Base-by-base conservation (phyloP, 2,113 vertebrate genomes). In the Neotoma lepida region DNA sequence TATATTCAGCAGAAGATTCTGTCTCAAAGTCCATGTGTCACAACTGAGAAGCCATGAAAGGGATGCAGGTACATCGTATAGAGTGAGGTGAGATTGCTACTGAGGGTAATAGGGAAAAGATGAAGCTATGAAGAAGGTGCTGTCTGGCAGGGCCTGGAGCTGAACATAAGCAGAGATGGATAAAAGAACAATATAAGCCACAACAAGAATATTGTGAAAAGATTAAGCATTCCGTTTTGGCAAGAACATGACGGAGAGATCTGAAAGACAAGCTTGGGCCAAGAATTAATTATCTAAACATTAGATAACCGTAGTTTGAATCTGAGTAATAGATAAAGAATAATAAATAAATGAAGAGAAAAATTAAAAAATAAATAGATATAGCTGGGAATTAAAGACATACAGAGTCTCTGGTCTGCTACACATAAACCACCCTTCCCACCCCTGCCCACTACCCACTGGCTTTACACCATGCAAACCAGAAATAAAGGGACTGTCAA, bases 241-340 rank as follows among this genome's bases (percentile, higher is more conserved):
- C 26, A 90, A 88, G 66, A 88, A 51, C 12, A 39, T 30, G n/a
- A 86, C 24, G 44, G 0, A 54, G 0, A 46, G 9, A 76, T 86
- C 44, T 94, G n/a, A 61, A 88, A 90, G 41, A 68, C 13, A 78
- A 1, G 2, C 17, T 39, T 64, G 35, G 13, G n/a, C 41, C 63
- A 89, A 88, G 8, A 87, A 89, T 6, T 39, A 10, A 84, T 88
- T 73, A 70, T 78, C 22, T 71, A 74, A 86, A 88, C 41, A 76
- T 14, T 26, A 94, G 63, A 49, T 63, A 78, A 58, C 46, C 54
- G 2, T 61, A 80, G 84, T 95, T 85, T 93, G 15, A 82, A 33
- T 84, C 8, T 56, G 89, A 24, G 54, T n/a, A 90, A 86, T 68
- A 92, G 33, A 80, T 68, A 85, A 95, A 51, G 41, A 88, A 44